Evolutionary conservation across 2,113 vertebrate genomes (phyloP), one percentile per base, ranked within the genome.

Genomic region (Scalopus aquaticus): DNA sequence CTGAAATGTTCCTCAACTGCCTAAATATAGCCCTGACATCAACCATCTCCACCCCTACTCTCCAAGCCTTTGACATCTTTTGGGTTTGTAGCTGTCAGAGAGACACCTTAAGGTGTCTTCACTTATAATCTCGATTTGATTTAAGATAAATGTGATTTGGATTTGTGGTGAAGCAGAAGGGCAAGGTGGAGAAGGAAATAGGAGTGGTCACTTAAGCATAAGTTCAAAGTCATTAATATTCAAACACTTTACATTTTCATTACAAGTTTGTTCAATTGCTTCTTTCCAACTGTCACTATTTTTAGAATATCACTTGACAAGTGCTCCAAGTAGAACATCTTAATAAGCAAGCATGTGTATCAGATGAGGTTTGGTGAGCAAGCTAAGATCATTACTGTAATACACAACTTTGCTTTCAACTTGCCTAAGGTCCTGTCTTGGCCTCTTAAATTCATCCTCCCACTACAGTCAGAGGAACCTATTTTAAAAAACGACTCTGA

Each of bases 261-360:
- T 96, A 77, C 12, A 88, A 88, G 65, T 49, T 88, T 96, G 87
- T 97, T 96, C 83, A 95, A 0, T 9, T 91, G 65, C 32, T 88
- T 76, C 88, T 93, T 93, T 93, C 72, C 95, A 90, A 90, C 39
- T 93, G 95, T 73, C 94, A 89, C 82, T 85, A 69, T 94, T 92
- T 60, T 76, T 91, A 92, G 60, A 97, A 94, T 35, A 70, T n/a
- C 60, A 51, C 54, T 96, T 6, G 1, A 77, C 76, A 93, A 93
- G 16, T 64, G 60, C 92, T 97, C 83, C 69, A 86, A 86, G 96
- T 91, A 93, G 62, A 42, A 67, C 90, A 94, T 56, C 28, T 96
- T 96, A 96, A 93, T 94, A 95, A 97, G 58, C 58, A 91, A 64
- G 58, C 69, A 56, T 9, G 51, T 76, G 32, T 73, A 94, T 74